phyloP scores from a whole-genome alignment of 2,113 vertebrate genomes.

The Synchiropus splendidus region DNA sequence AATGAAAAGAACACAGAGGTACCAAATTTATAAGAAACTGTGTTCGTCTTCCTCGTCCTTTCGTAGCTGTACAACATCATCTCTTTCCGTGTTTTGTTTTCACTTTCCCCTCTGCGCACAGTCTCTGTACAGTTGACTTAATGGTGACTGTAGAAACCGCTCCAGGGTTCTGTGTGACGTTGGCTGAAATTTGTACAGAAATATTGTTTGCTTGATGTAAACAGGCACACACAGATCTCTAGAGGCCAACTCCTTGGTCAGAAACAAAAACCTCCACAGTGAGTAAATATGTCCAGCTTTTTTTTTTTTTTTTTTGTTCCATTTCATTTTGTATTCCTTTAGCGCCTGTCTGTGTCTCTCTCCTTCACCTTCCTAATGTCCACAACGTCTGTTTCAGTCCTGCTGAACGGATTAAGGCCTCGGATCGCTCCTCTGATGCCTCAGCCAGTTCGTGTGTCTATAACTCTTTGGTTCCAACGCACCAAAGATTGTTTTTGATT shows the following conservation, averaged over 20 bases:
- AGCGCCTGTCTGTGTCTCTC: slow-evolving; percentile 2
- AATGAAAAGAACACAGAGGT: slow-evolving; percentile 96
- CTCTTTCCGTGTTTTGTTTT: neutral
- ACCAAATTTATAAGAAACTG: slow-evolving; percentile 83
- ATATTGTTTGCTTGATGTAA: slow-evolving; percentile 71
- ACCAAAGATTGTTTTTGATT: slow-evolving; percentile 42
- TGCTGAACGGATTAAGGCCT: slow-evolving; percentile 84
- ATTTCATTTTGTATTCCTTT: slow-evolving; percentile 3
- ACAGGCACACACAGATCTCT: slow-evolving; percentile 95
- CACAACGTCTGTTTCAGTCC: slow-evolving; percentile 83
- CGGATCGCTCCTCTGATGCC: slow-evolving; percentile 53
- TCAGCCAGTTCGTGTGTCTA: slow-evolving; percentile 60
- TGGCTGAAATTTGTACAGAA: slow-evolving; percentile 87
- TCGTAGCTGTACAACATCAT: slow-evolving; percentile 50
- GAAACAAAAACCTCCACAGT: slow-evolving; percentile 18
- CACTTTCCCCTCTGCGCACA: slow-evolving; percentile 8
- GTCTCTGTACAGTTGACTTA: slow-evolving; percentile 89
- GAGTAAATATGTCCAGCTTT: slow-evolving; percentile 18
- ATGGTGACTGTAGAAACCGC: slow-evolving; percentile 89
- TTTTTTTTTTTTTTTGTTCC: slow-evolving; percentile 40
- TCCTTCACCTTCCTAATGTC: slow-evolving; percentile 40
- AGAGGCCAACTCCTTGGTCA: slow-evolving; percentile 61
- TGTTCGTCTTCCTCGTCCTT: slow-evolving; percentile 18
- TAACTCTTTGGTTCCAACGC: slow-evolving; percentile 20
- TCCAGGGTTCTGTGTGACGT: slow-evolving; percentile 90